These are phyloP conservation scores for Parus major DNA, from an alignment of 2,113 vertebrate species.

Conservation along the genomic window DNA sequence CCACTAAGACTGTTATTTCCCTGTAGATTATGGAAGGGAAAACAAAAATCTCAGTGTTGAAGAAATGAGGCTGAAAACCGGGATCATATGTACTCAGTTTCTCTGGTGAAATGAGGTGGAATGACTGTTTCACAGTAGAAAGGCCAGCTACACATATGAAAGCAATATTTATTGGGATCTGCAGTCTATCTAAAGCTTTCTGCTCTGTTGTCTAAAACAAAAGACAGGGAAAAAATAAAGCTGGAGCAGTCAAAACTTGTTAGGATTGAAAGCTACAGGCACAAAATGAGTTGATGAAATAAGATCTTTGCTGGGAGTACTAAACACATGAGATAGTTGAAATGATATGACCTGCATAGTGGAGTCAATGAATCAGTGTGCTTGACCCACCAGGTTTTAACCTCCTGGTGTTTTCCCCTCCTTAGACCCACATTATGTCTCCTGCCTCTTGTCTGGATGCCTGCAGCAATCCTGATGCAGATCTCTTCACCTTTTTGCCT, in stretches of 20 bases:
- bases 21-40: not conserved
- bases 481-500: not conserved
- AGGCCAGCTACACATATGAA: not conserved
- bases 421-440: not conserved
- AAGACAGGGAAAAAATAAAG: not conserved
- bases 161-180: not conserved
- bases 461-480: not conserved
- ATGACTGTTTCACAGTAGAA: slow-evolving; percentile 13
- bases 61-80: slow-evolving; percentile 41
- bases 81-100: slow-evolving; percentile 3
- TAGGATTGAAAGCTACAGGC: not conserved
- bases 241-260: not conserved
- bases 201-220: not conserved
- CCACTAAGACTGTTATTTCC: not conserved
- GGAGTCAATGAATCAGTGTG: not conserved
- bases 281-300: not conserved
- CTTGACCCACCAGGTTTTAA: not conserved
- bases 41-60: not conserved
- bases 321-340: not conserved
- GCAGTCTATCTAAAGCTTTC: not conserved
- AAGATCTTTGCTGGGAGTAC: not conserved
- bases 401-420: not conserved
- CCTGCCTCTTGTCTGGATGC: not conserved
- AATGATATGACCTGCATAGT: not conserved
- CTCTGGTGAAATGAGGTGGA: slow-evolving; percentile 1